Percentiles rank a stretch among this genome's conserved stretches.
Conservation (phyloP, 2,113 vertebrate genomes). For the Delphinapterus leucas region DNA sequence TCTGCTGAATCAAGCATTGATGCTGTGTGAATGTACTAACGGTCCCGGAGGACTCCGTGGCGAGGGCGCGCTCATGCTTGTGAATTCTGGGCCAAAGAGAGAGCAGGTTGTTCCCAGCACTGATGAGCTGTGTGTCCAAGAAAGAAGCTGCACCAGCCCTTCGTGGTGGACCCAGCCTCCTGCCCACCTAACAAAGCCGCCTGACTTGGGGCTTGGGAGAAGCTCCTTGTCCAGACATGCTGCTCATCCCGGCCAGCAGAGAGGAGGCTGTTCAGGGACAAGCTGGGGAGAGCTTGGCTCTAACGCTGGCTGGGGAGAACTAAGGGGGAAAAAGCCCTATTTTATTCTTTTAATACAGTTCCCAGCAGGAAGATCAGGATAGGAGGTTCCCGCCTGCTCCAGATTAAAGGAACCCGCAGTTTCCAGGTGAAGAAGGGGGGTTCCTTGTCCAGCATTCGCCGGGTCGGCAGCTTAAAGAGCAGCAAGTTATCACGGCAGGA, state of each 20-base stretch:
- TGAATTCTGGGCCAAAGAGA: constrained; percentile 72
- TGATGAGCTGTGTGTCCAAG: constrained; percentile 45
- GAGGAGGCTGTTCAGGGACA: constrained; percentile 58
- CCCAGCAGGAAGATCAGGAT: constrained; percentile 96
- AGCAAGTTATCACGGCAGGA: constrained; percentile 98
- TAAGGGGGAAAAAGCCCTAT: constrained; percentile 87
- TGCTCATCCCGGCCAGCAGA: constrained; percentile 46
- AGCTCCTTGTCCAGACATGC: constrained; percentile 65
- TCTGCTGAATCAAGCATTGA: constrained; percentile 48
- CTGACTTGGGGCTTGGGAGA: constrained; percentile 71
- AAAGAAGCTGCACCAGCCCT: constrained; percentile 43
- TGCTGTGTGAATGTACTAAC: constrained; percentile 38
- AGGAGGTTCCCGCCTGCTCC: constrained; percentile 96
- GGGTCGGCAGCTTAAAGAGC: constrained; percentile 98
- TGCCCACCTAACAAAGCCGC: constrained; percentile 56
- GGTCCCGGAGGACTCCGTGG: constrained; percentile 48
- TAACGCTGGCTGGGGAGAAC: constrained; percentile 77
- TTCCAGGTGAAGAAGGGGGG: constrained; percentile 99
- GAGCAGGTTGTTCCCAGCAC: constrained; percentile 66
- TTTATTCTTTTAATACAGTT: constrained; percentile 92
- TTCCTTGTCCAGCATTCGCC: constrained; percentile 96
- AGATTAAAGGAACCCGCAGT: constrained; percentile 99
- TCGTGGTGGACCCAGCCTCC: constrained; percentile 59
- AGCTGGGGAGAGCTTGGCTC: constrained; percentile 73
- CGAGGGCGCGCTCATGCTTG: constrained; percentile 71